These are phyloP conservation scores for Charadrius vociferus DNA, from an alignment of 2,113 vertebrate genomes.

Conservation along the genomic window DNA sequence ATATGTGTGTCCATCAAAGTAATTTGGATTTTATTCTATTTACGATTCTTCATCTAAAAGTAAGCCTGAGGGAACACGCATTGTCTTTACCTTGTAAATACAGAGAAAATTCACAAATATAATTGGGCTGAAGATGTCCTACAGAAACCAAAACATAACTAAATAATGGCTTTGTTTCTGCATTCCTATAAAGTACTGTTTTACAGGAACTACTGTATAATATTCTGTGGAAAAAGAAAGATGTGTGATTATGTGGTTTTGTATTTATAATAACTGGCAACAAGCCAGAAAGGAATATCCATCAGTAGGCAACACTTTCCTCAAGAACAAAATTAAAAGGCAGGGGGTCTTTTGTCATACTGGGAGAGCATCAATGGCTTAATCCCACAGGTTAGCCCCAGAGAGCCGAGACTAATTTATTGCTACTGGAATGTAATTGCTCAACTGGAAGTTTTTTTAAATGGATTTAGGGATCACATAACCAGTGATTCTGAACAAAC, in stretches of 20 bases:
- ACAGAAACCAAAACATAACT: background rate
- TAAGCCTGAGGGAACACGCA: constrained; percentile 30
- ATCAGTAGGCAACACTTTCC: background rate
- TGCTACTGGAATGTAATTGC: background rate
- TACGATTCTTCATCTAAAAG: constrained; percentile 32
- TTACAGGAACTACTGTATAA: background rate
- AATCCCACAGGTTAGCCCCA: background rate
- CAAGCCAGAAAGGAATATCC: background rate
- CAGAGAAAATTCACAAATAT: constrained; percentile 1
- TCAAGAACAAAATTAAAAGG: constrained; percentile 24
- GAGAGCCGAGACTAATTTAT: background rate
- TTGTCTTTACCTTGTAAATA: constrained; percentile 15
- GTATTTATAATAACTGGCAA: background rate
- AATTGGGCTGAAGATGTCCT: constrained; percentile 34
- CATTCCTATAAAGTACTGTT: background rate
- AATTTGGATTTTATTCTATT: constrained; percentile 51
- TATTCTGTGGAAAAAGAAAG: background rate
- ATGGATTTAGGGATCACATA: background rate
- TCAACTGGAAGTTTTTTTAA: background rate
- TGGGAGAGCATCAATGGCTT: background rate
- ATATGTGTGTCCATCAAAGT: background rate
- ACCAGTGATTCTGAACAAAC: background rate
- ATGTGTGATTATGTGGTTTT: background rate
- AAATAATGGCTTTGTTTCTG: background rate
- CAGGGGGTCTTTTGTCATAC: background rate